A percentile compares a stretch with the other conserved stretches of the same genome.
Evolutionary conservation across 2,888 invertebrate genomes (phyloP).

Genomic region (Diachrysia chrysitis): DNA sequence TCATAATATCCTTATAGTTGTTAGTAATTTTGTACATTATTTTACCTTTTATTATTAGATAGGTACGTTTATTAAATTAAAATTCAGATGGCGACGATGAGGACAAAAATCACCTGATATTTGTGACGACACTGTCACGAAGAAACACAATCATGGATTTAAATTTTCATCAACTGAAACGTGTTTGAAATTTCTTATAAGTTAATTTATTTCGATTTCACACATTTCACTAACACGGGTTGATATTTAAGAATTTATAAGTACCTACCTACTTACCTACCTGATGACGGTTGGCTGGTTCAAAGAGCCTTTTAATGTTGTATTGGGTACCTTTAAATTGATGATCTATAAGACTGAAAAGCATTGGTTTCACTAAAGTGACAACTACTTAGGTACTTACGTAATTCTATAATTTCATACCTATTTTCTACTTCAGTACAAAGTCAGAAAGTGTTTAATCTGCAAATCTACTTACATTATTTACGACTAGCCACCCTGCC

Average conservation of each 20-base stretch:
- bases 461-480: too few species aligned
- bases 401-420: too few species aligned
- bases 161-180: background rate
- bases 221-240: background rate
- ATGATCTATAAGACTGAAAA: too few species aligned
- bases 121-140: background rate
- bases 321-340: too few species aligned
- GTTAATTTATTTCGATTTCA: constrained; percentile 34
- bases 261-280: background rate
- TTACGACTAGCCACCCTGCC: too few species aligned
- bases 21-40: background rate
- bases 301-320: too few species aligned
- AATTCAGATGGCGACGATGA: background rate
- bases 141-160: background rate
- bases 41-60: too few species aligned
- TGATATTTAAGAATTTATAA: background rate
- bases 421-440: too few species aligned
- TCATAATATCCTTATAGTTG: too few species aligned
- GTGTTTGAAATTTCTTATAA: background rate
- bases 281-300: background rate
- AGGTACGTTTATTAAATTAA: background rate
- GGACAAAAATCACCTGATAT: background rate
- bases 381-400: too few species aligned
- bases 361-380: too few species aligned
- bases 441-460: too few species aligned